Evolutionary conservation across 2,888 invertebrate species (phyloP), one percentile per base, ranked within the genome.

Genomic region (Parelbella ahira): DNA sequence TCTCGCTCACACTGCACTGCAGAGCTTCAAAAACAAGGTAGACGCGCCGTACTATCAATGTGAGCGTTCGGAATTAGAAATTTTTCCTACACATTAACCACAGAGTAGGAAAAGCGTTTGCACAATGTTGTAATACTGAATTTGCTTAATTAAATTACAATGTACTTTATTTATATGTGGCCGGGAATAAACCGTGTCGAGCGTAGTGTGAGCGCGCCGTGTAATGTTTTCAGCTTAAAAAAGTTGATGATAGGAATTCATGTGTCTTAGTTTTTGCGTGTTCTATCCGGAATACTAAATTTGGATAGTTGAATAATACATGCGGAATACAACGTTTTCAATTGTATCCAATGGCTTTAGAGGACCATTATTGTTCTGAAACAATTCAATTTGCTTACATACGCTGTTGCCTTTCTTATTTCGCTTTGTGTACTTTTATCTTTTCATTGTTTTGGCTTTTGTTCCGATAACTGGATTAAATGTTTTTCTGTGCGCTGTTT

Each of bases 21-120:
- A 87, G 86, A 87, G 84, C 80, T 76, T 82, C 82, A 74, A 86
- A 84, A 86, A 86, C 83, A 82, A 81, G 80, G 81, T 79, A 81
- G 76, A 72, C 60, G 65, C 72, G 66, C 60, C 66, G 70, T 78
- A 75, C 66, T 77, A 74, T 77, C 72, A 78, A 66, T 71, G 79
- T 75, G 73, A 72, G 69, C 72, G 78, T 78, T 69, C 57, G 60
- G 65, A 74, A 74, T 76, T 75, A 73, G 70, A 73, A 68, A 55
- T 71, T 76, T 79, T 82, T 77, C 68, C 67, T 66, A 65, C 66
- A 70, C 63, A 67, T 54, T 59, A 54, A 54, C 67, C 75, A 80
- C 71, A 78, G 74, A 50, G 44, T 68, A 72, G 55, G 47, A 47
- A 55, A 60, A 23, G 21, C 10, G 20, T 34, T 34, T 34, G 28